Evolutionary conservation across 2,888 invertebrate genomes (phyloP).

Genomic region (Lepidochrysops patricia): DNA sequence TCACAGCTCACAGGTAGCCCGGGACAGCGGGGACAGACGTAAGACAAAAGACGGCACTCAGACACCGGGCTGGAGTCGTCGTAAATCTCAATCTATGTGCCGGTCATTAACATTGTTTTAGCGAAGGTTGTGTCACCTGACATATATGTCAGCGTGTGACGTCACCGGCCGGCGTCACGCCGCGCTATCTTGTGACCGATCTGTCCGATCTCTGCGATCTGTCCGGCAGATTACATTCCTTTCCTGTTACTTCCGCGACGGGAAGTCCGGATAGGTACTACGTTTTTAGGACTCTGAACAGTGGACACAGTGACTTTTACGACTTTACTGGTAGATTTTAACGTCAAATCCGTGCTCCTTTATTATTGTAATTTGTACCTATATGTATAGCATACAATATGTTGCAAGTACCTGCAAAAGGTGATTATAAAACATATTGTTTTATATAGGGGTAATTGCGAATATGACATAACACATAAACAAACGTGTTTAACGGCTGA

Average conservation of each 20-base stretch:
- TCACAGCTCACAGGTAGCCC: neutral
- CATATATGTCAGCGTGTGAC: neutral
- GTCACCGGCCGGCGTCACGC: constrained; percentile 2
- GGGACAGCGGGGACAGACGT: neutral
- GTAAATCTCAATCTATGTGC: neutral
- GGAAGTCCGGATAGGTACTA: neutral
- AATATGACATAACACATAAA: neutral
- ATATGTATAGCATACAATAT: too few relatives aligned
- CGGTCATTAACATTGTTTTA: neutral
- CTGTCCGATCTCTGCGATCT: neutral
- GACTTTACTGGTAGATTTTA: too few relatives aligned
- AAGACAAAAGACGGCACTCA: neutral
- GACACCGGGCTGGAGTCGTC: neutral
- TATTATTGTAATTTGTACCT: neutral
- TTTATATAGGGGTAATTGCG: neutral
- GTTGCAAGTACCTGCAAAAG: too few relatives aligned
- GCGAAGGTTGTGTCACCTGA: neutral
- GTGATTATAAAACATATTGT: too few relatives aligned
- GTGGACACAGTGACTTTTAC: too few relatives aligned
- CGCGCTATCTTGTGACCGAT: neutral
- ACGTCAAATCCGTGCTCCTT: too few relatives aligned
- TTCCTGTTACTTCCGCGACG: neutral
- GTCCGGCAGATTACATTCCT: too few relatives aligned
- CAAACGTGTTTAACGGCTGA: neutral
- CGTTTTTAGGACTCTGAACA: too few relatives aligned